phyloP scores from a whole-genome alignment of 2,113 vertebrate genomes.

The Trichechus manatus region DNA sequence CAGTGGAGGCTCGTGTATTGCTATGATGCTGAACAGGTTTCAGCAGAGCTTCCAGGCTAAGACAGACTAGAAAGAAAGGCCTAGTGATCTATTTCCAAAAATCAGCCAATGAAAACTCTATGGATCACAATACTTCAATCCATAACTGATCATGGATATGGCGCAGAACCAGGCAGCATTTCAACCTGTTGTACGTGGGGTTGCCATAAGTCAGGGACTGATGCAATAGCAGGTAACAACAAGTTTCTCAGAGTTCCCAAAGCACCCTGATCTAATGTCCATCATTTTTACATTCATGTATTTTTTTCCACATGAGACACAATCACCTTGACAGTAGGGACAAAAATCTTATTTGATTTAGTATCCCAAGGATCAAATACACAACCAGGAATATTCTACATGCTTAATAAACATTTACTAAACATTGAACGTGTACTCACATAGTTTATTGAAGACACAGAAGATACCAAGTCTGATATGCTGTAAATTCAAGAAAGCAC shows the following conservation, averaged over 20 bases:
- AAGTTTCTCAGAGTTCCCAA: neutral
- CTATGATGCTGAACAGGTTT: too few relatives aligned
- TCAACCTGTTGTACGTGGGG: too few relatives aligned
- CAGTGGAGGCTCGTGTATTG: too few relatives aligned
- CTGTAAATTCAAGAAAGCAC: constrained; percentile 14
- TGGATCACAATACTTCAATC: too few relatives aligned
- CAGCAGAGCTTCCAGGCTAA: too few relatives aligned
- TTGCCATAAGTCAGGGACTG: too few relatives aligned
- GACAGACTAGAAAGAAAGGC: too few relatives aligned
- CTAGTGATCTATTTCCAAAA: too few relatives aligned
- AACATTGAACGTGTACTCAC: neutral
- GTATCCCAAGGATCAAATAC: neutral
- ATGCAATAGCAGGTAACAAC: too few relatives aligned
- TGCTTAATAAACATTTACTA: constrained; percentile 17
- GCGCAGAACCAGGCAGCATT: too few relatives aligned
- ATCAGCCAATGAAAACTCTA: too few relatives aligned
- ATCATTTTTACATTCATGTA: neutral
- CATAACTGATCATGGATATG: too few relatives aligned
- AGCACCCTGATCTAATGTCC: neutral
- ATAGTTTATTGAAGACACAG: neutral
- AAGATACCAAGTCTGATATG: neutral
- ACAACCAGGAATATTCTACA: constrained; percentile 41
- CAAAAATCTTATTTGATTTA: constrained; percentile 31
- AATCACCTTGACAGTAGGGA: neutral
- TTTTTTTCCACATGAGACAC: neutral